Evolutionary conservation across 2,113 vertebrate species (phyloP), one percentile per base, ranked within the genome.

Genomic region (Noctilio leporinus): DNA sequence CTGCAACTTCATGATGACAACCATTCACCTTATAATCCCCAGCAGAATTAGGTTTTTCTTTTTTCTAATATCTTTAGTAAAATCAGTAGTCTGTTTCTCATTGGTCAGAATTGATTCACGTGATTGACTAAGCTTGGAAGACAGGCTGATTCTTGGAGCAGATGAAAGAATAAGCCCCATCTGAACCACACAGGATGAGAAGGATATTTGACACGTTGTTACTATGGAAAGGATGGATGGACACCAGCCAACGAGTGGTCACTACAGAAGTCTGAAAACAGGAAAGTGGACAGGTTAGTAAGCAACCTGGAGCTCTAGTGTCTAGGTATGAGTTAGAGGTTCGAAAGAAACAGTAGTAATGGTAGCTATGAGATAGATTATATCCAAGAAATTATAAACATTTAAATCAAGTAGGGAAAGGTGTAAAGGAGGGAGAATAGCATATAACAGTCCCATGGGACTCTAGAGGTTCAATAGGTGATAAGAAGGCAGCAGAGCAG

Each of bases 381-480:
- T 69, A 70, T 45, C 49, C 26, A 75, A 77, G 11, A 45, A 85
- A 53, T n/a, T 6, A 67, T 38, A 65, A 78, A 64, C 38, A 3
- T 14, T 62, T 90, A 70, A 53, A 62, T 55, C 10, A 49, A 64
- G 22, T 69, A 40, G 28, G 7, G 51, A 14, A 57, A 6, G 8
- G 4, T 20, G 38, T 43, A n/a, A 2, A 38, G 5, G 55, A 69
- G 10, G 90, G 51, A 80, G 76, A 72, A 72, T 26, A 49, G 1
- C 16, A 38, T 6, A 14, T 72, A 2, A 55, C 22, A n/a, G n/a
- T 20, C 5, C 53, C 14, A 0, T 11, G 16, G 4, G 20, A 24
- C 12, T 43, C 24, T 45, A 62, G 3, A 45, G n/a, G 0, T n/a
- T 40, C 2, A 3, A 0, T 72, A 38, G 16, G 26, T 62, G 11